Conservation (phyloP, 2,888 invertebrate genomes). For the Nephrotoma flavescens region DNA sequence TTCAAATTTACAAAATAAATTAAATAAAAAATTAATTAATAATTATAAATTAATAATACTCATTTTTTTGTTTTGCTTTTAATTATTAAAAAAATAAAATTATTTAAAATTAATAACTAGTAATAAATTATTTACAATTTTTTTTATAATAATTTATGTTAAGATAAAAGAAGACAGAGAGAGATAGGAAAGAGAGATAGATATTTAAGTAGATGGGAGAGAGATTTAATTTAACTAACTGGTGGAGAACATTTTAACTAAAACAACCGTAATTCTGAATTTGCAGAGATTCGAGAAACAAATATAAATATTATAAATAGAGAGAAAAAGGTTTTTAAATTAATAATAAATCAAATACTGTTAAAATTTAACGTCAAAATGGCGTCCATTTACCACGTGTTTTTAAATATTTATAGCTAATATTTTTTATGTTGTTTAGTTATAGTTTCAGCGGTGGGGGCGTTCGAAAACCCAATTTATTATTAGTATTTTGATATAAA, state of each 20-base stretch:
- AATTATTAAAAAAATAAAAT: neutral
- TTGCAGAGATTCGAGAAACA: neutral
- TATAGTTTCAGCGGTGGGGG: slow-evolving; percentile 27
- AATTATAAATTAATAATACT: neutral
- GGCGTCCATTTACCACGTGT: neutral
- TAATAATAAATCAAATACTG: neutral
- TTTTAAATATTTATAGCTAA: neutral
- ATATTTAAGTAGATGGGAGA: neutral
- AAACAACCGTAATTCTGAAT: neutral
- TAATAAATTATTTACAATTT: neutral
- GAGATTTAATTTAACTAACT: neutral
- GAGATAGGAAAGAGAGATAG: neutral
- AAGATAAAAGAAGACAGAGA: neutral
- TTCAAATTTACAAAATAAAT: neutral
- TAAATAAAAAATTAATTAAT: neutral
- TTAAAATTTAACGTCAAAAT: neutral
- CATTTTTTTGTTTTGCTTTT: neutral
- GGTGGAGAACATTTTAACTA: neutral
- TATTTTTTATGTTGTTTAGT: neutral
- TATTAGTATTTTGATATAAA: slow-evolving; percentile 18
- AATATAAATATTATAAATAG: neutral
- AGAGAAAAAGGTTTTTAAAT: neutral
- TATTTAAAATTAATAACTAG: neutral
- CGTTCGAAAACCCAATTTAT: slow-evolving; percentile 26
- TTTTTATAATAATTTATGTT: neutral